Percentiles rank a stretch among this genome's conserved stretches.
These are phyloP conservation scores for Scaptomyza flava DNA, from an alignment of 2,888 invertebrate genomes.

Conservation along the genomic window DNA sequence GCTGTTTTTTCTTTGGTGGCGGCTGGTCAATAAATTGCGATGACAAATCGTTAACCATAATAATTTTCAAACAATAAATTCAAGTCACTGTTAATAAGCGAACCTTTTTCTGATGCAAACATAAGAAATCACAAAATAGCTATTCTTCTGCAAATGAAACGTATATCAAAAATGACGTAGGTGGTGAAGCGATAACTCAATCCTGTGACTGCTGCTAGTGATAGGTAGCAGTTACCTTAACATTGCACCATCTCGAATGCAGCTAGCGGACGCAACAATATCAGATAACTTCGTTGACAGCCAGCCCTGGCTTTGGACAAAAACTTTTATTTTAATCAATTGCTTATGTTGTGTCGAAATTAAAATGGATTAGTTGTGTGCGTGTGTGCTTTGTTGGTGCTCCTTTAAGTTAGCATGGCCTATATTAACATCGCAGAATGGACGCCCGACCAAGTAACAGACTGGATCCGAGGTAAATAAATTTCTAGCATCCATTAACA, in stretches of 20 bases:
- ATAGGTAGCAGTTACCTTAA: conserved; percentile 13
- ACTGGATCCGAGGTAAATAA: conserved; percentile 93
- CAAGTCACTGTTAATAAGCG: too few relatives aligned
- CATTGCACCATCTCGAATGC: conserved; percentile 39
- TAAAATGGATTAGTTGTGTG: conserved; percentile 56
- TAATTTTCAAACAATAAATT: neutral
- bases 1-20: conserved; percentile 28
- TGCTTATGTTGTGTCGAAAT: conserved; percentile 61
- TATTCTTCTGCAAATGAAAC: neutral
- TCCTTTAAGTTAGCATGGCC: conserved; percentile 86
- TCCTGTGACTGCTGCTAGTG: neutral
- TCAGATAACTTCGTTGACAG: conserved; percentile 37
- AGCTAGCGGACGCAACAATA: conserved; percentile 54
- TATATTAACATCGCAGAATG: conserved; percentile 95
- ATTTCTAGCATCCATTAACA: conserved; percentile 45
- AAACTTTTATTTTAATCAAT: conserved; percentile 59
- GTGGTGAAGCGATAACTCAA: neutral
- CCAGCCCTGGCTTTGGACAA: conserved; percentile 57
- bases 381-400: conserved; percentile 38
- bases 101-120: neutral
- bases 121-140: neutral
- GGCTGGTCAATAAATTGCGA: neutral
- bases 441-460: conserved; percentile 95
- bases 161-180: neutral
- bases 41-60: neutral